A percentile compares a stretch with the other conserved stretches of the same genome.
phyloP scores from a whole-genome alignment of 2,113 vertebrate species.

The Pseudorectes ferrugineus region DNA sequence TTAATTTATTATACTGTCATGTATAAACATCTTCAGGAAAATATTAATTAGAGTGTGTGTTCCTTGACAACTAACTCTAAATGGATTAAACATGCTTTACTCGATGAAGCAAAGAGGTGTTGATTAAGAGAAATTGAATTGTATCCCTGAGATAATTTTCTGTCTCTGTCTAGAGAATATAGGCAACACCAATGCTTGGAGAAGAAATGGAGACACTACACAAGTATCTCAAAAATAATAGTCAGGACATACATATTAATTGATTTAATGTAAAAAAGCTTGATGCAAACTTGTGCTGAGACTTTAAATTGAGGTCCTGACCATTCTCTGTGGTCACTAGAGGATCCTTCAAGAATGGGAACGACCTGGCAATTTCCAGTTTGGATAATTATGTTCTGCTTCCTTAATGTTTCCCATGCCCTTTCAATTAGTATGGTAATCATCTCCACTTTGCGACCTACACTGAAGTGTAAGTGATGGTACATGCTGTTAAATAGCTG shows the following conservation, averaged over 20 bases:
- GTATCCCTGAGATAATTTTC: slow-evolving; percentile 60
- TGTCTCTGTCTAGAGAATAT: slow-evolving; percentile 19
- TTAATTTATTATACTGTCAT: slow-evolving; percentile 23
- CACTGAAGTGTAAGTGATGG: background rate
- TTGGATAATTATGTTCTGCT: slow-evolving; percentile 57
- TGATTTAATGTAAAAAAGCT: slow-evolving; percentile 46
- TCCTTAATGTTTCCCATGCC: slow-evolving; percentile 49
- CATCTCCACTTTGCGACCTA: slow-evolving; percentile 14
- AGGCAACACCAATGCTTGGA: background rate
- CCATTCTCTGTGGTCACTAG: slow-evolving; percentile 42
- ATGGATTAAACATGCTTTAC: slow-evolving; percentile 41
- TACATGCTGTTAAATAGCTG: slow-evolving; percentile 1
- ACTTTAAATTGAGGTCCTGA: slow-evolving; percentile 55
- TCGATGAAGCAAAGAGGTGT: slow-evolving; percentile 44
- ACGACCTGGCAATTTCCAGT: slow-evolving; percentile 49
- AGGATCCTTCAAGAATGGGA: slow-evolving; percentile 44
- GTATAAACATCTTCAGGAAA: slow-evolving; percentile 42
- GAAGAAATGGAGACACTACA: background rate
- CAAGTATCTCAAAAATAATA: slow-evolving; percentile 32
- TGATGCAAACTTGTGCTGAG: slow-evolving; percentile 48
- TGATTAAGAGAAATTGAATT: slow-evolving; percentile 65
- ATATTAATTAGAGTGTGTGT: slow-evolving; percentile 58
- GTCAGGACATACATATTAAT: slow-evolving; percentile 40
- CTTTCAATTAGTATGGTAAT: slow-evolving; percentile 66
- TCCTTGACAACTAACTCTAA: slow-evolving; percentile 36